Evolutionary conservation across 2,888 invertebrate species (phyloP), one percentile per base, ranked within the genome.

Genomic region (Acanthopleura granulata): DNA sequence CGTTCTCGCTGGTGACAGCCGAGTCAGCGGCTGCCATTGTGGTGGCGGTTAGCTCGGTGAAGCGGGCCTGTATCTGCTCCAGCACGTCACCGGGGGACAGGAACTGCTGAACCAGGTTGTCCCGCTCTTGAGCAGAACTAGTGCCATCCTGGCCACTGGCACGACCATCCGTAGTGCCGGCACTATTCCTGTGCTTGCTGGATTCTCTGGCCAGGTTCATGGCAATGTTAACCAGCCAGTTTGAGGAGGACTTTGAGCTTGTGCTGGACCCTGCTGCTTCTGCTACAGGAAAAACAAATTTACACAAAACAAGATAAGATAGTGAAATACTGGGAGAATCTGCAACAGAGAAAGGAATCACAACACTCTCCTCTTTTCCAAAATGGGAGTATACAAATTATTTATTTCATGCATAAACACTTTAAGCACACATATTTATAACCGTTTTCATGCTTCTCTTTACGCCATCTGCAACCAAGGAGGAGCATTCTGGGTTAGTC

Each of bases 1-100:
- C 87, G 22, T 82, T 86, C 76, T 89, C 89, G 75, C 83, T 86
- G 25, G 87, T 86, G 61, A 87, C 87, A 25, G 88, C 87, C 57
- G 84, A 83, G 75, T 87, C 87, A 50, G 87, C 87, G 15, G 85
- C 88, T 29, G 87, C 87, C 57, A 85, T 82, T 9, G 89, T 87
- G 16, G 83, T 85, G 11, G 88, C 86, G 57, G 88, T 87, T 40
- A 88, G 83, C 76, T 88, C 87, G 9, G 84, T 83, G 79, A 89
- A 89, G 57, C 89, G 83, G 49, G 84, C 84, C 74, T 87, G 87
- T 11, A 88, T 87, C 70, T 85, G 85, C 74, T 86, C 87, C 73
- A 88, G 79, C n/a, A 85, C 82, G 25, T 81, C 79, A 22, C 79
- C 80, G n/a, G 82, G 80, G 25, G 66, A 66, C 22, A 66, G 66